Evolutionary conservation across 1,140 invertebrate species (phyloP).

Genomic region (Calliopsis andreniformis): DNA sequence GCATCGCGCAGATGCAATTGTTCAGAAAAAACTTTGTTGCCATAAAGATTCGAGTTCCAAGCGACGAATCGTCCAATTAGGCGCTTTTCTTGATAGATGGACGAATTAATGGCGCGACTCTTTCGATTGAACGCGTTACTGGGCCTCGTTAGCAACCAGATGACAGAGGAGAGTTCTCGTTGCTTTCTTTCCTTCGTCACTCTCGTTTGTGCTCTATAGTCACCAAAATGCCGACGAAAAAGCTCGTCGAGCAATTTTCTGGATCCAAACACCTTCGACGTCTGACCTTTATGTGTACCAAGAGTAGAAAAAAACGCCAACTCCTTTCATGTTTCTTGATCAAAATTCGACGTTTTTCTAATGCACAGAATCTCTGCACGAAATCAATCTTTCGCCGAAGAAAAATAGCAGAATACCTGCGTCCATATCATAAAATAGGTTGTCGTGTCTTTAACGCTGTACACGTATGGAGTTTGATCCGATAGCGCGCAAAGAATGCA

Average conservation of each 20-base stretch:
- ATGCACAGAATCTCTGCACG: slow-evolving; percentile 9
- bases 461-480: slow-evolving; percentile 32
- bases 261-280: too few relatives aligned
- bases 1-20: background rate
- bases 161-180: background rate
- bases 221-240: too few relatives aligned
- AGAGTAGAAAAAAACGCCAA: too few relatives aligned
- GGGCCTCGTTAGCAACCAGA: background rate
- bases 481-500: slow-evolving; percentile 33
- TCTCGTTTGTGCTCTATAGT: too few relatives aligned
- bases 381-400: background rate
- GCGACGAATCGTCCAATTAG: slow-evolving; percentile 2
- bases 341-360: too few relatives aligned
- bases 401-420: slow-evolving; percentile 17
- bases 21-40: background rate
- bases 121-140: background rate
- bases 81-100: background rate
- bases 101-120: background rate
- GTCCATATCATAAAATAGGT: background rate
- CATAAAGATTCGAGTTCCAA: background rate
- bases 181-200: background rate
- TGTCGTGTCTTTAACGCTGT: slow-evolving; percentile 8
- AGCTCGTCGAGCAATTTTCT: too few relatives aligned
- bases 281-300: too few relatives aligned
- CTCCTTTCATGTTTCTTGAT: too few relatives aligned